Percentiles rank a stretch among this genome's conserved stretches.
Evolutionary conservation across 2,113 vertebrate species (phyloP).

Genomic region (Ageneiosus marmoratus): DNA sequence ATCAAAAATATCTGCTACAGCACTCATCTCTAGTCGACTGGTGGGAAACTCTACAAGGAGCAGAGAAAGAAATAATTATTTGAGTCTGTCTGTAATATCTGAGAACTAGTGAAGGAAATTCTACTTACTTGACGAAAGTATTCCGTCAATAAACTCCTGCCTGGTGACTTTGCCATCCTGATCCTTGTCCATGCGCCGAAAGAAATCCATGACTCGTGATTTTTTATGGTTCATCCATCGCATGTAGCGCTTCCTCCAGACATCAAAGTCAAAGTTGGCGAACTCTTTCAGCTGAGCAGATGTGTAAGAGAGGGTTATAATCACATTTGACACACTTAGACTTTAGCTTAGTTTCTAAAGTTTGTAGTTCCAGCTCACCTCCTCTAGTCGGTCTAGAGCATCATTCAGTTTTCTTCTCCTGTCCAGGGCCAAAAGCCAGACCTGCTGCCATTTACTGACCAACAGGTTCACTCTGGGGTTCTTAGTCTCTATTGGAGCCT

Average conservation of each 20-base stretch:
- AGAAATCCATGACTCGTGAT: conserved; percentile 98
- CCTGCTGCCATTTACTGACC: conserved; percentile 98
- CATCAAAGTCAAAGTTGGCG: conserved; percentile 97
- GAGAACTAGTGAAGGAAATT: background rate
- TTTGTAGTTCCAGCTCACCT: conserved; percentile 71
- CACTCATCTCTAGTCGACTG: conserved; percentile 96
- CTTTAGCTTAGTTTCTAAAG: background rate
- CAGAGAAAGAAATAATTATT: background rate
- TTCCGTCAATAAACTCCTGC: conserved; percentile 97
- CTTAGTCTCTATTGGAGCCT: conserved; percentile 90
- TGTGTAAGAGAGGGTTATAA: conserved; percentile 12
- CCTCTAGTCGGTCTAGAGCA: conserved; percentile 92
- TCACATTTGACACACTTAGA: background rate
- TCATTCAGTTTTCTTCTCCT: conserved; percentile 93
- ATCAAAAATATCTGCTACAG: conserved; percentile 98
- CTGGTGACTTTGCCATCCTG: conserved; percentile 97
- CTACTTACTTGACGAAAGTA: conserved; percentile 96
- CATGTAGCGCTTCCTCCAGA: conserved; percentile 99
- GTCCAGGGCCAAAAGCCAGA: conserved; percentile 97
- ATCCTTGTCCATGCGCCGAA: conserved; percentile 97
- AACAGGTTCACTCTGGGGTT: conserved; percentile 92
- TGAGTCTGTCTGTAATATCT: too few relatives aligned
- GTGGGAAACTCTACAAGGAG: conserved; percentile 87
- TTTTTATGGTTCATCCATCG: conserved; percentile 99
- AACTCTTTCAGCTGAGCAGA: conserved; percentile 88